These are phyloP conservation scores for Notolabrus celidotus DNA, from an alignment of 2,797 vertebrate genomes.

Conservation along the genomic window DNA sequence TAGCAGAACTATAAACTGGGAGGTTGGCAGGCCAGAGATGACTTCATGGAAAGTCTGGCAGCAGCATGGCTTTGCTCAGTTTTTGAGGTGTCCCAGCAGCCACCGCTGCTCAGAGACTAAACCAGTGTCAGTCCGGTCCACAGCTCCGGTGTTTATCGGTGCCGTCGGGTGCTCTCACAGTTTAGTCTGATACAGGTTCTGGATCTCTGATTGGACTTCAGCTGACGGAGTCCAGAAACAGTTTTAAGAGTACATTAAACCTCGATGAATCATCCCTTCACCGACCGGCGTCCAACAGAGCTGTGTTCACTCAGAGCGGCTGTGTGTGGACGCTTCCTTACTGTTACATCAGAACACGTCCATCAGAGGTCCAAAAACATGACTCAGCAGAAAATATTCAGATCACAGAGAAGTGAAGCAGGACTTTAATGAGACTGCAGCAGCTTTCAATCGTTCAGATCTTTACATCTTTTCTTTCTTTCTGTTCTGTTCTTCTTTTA, in stretches of 20 bases:
- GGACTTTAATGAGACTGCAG: too few relatives aligned
- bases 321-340: too few relatives aligned
- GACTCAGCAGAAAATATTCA: too few relatives aligned
- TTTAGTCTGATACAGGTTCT: background rate
- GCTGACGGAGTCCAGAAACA: background rate
- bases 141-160: background rate
- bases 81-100: slow-evolving; percentile 52
- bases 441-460: too few relatives aligned
- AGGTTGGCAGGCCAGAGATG: slow-evolving; percentile 49
- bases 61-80: slow-evolving; percentile 44
- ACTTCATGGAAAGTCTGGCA: slow-evolving; percentile 70
- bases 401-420: too few relatives aligned
- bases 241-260: background rate
- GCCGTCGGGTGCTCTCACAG: background rate
- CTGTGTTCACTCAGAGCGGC: too few relatives aligned
- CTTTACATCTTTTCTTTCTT: too few relatives aligned
- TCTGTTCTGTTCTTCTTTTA: too few relatives aligned
- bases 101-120: slow-evolving; percentile 26
- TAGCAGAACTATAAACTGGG: slow-evolving; percentile 62
- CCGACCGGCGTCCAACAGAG: too few relatives aligned
- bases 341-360: too few relatives aligned
- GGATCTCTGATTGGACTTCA: background rate
- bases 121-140: slow-evolving; percentile 2
- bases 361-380: too few relatives aligned
- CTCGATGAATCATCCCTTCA: background rate